Evolutionary conservation across 1,140 invertebrate genomes (phyloP).

Genomic region (Bombus soroeensis): DNA sequence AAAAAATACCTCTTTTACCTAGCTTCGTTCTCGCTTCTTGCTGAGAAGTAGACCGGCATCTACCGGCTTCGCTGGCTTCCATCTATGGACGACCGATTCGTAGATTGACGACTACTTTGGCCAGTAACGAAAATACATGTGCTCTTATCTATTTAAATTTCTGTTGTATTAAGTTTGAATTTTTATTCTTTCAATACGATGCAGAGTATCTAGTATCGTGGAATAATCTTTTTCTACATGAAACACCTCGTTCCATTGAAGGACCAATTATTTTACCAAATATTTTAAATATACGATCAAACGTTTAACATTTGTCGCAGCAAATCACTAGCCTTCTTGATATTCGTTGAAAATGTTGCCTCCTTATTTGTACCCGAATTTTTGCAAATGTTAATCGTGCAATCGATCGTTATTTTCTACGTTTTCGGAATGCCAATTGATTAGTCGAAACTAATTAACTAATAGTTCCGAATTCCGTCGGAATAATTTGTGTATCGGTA

Average conservation of each 20-base stretch:
- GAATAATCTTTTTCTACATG: too few species aligned
- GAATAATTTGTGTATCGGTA: not conserved
- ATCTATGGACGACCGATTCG: too few species aligned
- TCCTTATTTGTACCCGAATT: not conserved
- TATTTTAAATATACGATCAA: too few species aligned
- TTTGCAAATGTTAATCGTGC: not conserved
- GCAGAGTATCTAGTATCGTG: too few species aligned
- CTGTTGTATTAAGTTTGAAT: too few species aligned
- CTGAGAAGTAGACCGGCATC: not conserved
- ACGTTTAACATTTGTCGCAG: too few species aligned
- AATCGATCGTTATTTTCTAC: not conserved
- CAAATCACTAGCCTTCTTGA: not conserved
- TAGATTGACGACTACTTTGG: too few species aligned
- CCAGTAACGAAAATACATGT: too few species aligned
- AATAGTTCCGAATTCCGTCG: not conserved
- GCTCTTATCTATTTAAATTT: too few species aligned
- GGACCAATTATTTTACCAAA: not conserved
- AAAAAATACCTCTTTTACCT: slow-evolving; percentile 1
- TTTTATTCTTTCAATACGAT: too few species aligned
- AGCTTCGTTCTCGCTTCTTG: not conserved
- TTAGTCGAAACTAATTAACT: not conserved
- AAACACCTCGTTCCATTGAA: too few species aligned
- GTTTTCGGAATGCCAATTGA: not conserved
- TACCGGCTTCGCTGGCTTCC: too few species aligned
- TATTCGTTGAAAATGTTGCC: not conserved